A percentile compares a stretch with the other conserved stretches of the same genome.
phyloP scores from a whole-genome alignment of 2,113 vertebrate species.

The Dipodomys spectabilis region DNA sequence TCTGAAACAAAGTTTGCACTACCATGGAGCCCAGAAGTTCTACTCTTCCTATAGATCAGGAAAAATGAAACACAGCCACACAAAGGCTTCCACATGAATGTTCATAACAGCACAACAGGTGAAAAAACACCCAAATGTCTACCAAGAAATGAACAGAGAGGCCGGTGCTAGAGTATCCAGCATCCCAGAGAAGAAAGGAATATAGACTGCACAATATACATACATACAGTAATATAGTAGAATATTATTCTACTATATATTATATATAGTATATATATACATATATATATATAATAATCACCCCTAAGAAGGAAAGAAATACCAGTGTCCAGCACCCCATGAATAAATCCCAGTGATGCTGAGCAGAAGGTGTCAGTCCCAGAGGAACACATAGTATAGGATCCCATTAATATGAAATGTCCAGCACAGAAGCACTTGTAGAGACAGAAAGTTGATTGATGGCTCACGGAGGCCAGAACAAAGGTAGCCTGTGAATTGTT shows the following conservation, averaged over 20 bases:
- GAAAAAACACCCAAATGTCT: neutral
- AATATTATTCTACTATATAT: neutral
- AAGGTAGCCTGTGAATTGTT: too few relatives aligned
- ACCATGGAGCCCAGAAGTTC: neutral
- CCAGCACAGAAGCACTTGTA: neutral
- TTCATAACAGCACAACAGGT: neutral
- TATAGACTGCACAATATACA: accelerated
- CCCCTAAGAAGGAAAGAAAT: neutral
- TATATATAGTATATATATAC: too few relatives aligned
- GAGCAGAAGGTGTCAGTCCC: neutral
- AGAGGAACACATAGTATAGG: neutral
- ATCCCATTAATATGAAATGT: neutral
- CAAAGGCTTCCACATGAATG: neutral
- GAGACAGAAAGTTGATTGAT: neutral
- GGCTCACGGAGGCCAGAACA: neutral
- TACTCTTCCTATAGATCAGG: neutral
- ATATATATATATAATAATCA: too few relatives aligned
- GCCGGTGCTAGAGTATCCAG: neutral
- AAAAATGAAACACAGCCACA: neutral
- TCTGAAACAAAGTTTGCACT: neutral
- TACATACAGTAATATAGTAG: neutral
- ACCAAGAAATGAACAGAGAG: neutral
- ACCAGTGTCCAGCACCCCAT: too few relatives aligned
- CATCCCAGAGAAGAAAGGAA: neutral
- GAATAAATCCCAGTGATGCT: too few relatives aligned